Evolutionary conservation across 2,888 invertebrate genomes (phyloP).

Genomic region (Melanargia galathea): DNA sequence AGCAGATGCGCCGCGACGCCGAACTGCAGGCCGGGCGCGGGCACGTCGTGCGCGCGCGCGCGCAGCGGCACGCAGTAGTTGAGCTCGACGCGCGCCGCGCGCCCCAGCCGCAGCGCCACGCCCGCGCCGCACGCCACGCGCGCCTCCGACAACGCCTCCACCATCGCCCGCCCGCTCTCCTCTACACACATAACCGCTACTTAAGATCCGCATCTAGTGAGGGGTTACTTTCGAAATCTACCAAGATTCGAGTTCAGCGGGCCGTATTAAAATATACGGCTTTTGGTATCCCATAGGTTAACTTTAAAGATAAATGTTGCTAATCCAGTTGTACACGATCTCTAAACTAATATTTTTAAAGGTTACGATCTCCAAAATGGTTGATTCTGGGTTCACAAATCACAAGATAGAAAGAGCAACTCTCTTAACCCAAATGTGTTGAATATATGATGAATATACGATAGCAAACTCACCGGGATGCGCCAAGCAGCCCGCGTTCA

Average conservation of each 20-base stretch:
- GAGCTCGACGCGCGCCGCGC: conserved; percentile 95
- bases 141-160: conserved; percentile 51
- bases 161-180: conserved; percentile 42
- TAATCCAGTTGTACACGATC: too few species aligned
- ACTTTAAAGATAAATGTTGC: too few species aligned
- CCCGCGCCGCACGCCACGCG: conserved; percentile 92
- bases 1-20: conserved; percentile 87
- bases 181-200: neutral
- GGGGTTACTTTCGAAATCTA: too few species aligned
- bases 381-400: too few species aligned
- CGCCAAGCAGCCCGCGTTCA: conserved; percentile 92
- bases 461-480: conserved; percentile 51
- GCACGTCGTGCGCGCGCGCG: conserved; percentile 84
- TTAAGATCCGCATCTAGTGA: conserved; percentile 45
- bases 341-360: too few species aligned
- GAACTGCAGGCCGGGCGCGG: conserved; percentile 89
- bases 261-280: too few species aligned
- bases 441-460: too few species aligned
- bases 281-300: too few species aligned
- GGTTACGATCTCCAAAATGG: too few species aligned
- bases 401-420: too few species aligned
- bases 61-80: conserved; percentile 94
- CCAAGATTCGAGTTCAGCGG: too few species aligned
- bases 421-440: too few species aligned
- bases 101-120: conserved; percentile 89